Evolutionary conservation across 2,888 invertebrate genomes (phyloP), one percentile per base, ranked within the genome.

Genomic region (Camptogramma bilineatum): DNA sequence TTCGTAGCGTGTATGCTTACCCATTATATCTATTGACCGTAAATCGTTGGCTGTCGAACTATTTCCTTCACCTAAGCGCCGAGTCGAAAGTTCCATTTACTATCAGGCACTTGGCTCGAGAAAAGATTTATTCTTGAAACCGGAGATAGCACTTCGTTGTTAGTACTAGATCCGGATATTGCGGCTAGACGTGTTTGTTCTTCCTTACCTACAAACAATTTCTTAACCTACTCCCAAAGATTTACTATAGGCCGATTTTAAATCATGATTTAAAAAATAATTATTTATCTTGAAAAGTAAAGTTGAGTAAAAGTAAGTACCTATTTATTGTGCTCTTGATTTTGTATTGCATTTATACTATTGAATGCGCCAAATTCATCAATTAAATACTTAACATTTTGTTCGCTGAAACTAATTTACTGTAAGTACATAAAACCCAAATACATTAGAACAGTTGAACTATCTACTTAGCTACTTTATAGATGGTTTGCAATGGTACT

Each of bases 101-200:
- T 52, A 7, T 62, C 52, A 53, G 58, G 47, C 17, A 61, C 28
- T 59, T 52, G 50, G 24, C 24, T 51, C 58, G 53, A 54, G 59
- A 54, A 63, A 61, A 58, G 62, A 64, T 69, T 70, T 70, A 70
- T 72, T 73, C 74, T 70, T 66, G 55, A 46, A 65, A 68, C 66
- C 76, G 79, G 79, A 78, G 72, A 79, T 80, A 75, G 72, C 75
- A 70, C 66, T 70, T 60, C 59, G 55, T 68, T 46, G 10, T 48
- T 66, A 69, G 68, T 64, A 65, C 69, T 70, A 66, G 62, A 57
- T 19, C 76, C 79, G 81, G 80, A 81, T 76, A 81, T 76, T 77
- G 63, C 65, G 60, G 46, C 50, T 64, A 64, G 57, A 53, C 60
- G 19, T 31, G 31, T 34, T 50, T 54, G 58, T 61, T 17, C 17